Conservation (phyloP, 2,888 invertebrate genomes). For the Coelogynopora nodosa region DNA sequence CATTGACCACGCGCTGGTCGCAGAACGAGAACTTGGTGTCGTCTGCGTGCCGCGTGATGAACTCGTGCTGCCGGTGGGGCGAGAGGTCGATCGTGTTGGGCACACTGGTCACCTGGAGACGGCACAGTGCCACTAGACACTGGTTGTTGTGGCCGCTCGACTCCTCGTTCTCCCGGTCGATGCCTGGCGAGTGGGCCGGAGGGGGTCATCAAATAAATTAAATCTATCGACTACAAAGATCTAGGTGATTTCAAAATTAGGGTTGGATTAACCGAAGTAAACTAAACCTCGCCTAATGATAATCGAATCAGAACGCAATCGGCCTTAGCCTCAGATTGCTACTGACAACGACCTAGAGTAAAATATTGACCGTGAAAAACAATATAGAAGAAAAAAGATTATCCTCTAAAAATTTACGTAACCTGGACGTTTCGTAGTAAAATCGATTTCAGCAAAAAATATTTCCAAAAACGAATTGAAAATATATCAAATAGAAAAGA, state of each 20-base stretch:
- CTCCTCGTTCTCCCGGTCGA: constrained; percentile 65
- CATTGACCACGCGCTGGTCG: constrained; percentile 70
- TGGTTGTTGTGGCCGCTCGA: constrained; percentile 63
- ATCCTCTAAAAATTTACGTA: too few species aligned
- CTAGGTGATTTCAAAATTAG: background rate
- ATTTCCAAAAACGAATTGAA: background rate
- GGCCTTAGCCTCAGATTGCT: too few species aligned
- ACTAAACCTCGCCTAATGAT: too few species aligned
- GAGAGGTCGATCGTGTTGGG: constrained; percentile 84
- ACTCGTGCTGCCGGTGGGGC: constrained; percentile 72
- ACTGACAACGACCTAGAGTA: too few species aligned
- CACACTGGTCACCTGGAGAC: constrained; percentile 90
- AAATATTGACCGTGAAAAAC: too few species aligned
- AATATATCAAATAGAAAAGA: background rate
- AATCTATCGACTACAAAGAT: background rate
- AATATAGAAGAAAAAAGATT: too few species aligned
- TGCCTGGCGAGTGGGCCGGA: background rate
- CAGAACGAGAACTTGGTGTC: constrained; percentile 98
- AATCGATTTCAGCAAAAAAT: too few species aligned
- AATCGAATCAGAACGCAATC: too few species aligned
- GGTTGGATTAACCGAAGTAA: too few species aligned
- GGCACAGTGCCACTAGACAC: constrained; percentile 94
- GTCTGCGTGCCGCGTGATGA: constrained; percentile 89
- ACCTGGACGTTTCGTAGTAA: too few species aligned
- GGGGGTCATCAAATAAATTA: background rate